phyloP scores from a whole-genome alignment of 1,140 invertebrate genomes.

The Bombus sibiricus region DNA sequence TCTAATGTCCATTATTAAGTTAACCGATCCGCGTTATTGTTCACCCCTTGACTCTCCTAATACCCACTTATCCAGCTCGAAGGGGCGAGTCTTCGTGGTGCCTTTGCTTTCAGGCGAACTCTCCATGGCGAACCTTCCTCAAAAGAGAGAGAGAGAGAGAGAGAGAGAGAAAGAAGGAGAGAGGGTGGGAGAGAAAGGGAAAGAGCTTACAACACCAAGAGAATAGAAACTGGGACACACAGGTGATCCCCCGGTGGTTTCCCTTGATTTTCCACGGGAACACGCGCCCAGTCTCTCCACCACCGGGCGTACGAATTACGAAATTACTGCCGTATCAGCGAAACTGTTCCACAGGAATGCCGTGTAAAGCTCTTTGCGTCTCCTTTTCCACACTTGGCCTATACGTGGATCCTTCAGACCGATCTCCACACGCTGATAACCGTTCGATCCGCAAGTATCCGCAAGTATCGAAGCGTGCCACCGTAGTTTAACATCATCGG shows the following conservation, averaged over 20 bases:
- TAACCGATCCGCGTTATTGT: constrained; percentile 72
- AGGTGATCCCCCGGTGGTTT: constrained; percentile 65
- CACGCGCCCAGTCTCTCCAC: constrained; percentile 54
- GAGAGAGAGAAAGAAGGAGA: too few species aligned
- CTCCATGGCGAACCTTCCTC: not conserved
- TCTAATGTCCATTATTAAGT: constrained; percentile 72
- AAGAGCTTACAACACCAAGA: constrained; percentile 60
- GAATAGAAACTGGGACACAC: constrained; percentile 68
- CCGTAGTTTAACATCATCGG: not conserved
- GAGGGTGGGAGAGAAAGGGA: not conserved
- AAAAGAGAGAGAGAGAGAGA: not conserved
- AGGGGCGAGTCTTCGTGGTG: constrained; percentile 60
- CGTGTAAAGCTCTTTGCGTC: constrained; percentile 14
- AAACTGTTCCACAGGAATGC: constrained; percentile 35
- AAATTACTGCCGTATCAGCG: constrained; percentile 61
- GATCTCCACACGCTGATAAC: constrained; percentile 41
- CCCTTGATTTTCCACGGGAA: constrained; percentile 65
- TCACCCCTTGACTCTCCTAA: constrained; percentile 68
- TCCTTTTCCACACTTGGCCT: constrained; percentile 6
- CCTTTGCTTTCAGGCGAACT: constrained; percentile 64
- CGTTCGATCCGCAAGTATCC: constrained; percentile 27
- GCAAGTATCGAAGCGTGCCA: not conserved
- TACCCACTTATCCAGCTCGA: constrained; percentile 69
- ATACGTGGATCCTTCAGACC: not conserved
- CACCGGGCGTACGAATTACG: constrained; percentile 59